phyloP scores from a whole-genome alignment of 2,797 vertebrate genomes.

The Petrocephalus schoutedeni region DNA sequence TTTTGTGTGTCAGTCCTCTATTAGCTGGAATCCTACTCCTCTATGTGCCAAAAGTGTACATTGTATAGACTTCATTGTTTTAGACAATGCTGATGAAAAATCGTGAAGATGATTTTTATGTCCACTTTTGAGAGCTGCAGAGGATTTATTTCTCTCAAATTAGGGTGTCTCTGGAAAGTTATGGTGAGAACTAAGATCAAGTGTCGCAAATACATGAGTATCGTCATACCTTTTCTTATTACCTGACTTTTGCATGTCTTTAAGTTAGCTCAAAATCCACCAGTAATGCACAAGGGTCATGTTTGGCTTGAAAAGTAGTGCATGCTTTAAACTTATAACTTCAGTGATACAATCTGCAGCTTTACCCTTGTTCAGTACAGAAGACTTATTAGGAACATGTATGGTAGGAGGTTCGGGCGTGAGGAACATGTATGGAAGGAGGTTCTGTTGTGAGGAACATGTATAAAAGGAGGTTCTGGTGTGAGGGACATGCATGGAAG shows the following conservation, averaged over 20 bases:
- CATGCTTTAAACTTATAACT: background rate
- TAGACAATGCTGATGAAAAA: background rate
- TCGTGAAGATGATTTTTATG: background rate
- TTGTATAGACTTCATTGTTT: background rate
- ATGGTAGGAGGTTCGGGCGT: too few species aligned
- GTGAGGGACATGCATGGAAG: too few species aligned
- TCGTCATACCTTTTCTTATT: background rate
- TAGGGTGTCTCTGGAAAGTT: background rate
- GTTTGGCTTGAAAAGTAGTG: background rate
- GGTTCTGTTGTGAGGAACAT: too few species aligned
- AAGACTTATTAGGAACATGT: background rate
- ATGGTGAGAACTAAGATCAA: background rate
- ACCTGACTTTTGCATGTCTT: background rate
- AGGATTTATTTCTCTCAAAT: background rate
- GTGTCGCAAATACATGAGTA: background rate
- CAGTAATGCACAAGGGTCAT: background rate
- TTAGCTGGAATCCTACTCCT: background rate
- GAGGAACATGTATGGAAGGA: background rate
- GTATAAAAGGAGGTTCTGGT: too few species aligned
- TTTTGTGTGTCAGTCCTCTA: constrained; percentile 17
- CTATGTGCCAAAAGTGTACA: background rate
- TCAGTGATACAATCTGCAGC: background rate
- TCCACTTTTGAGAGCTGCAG: background rate
- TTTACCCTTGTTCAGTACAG: background rate
- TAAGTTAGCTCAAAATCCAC: background rate